Percentiles rank a stretch among this genome's conserved stretches.
Conservation (phyloP, 2,113 vertebrate species). For the Epinephelus lanceolatus region DNA sequence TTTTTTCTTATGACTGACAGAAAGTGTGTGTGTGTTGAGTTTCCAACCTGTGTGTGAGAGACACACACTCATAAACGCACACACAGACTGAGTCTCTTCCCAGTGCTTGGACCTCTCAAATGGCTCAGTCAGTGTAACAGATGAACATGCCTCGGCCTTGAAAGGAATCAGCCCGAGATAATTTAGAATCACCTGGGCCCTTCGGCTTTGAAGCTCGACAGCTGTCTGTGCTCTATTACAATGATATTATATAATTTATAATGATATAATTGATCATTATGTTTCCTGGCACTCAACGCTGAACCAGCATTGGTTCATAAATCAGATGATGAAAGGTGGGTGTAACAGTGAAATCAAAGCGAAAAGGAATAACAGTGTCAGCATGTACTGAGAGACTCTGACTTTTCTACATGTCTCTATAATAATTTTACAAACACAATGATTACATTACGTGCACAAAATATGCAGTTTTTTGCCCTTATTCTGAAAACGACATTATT, state of each 20-base stretch:
- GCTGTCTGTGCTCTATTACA: slow-evolving; percentile 69
- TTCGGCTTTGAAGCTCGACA: slow-evolving; percentile 76
- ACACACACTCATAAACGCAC: too few relatives aligned
- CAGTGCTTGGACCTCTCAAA: slow-evolving; percentile 9
- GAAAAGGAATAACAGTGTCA: slow-evolving; percentile 58
- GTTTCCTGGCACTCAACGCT: slow-evolving; percentile 74
- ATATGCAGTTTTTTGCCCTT: too few relatives aligned
- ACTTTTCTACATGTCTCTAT: slow-evolving; percentile 20
- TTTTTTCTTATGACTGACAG: slow-evolving; percentile 47
- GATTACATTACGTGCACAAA: too few relatives aligned
- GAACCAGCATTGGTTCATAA: slow-evolving; percentile 64
- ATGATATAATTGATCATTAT: slow-evolving; percentile 79
- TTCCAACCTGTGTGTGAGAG: too few relatives aligned
- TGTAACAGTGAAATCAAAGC: slow-evolving; percentile 66
- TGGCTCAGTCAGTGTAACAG: slow-evolving; percentile 55
- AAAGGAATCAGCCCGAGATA: slow-evolving; percentile 67
- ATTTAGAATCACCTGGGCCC: slow-evolving; percentile 73
- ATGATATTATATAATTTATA: slow-evolving; percentile 75
- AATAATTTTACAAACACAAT: slow-evolving; percentile 40
- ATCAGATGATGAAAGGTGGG: slow-evolving; percentile 74
- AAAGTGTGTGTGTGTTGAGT: background rate
- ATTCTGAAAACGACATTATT: too few relatives aligned
- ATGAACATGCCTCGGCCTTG: slow-evolving; percentile 61
- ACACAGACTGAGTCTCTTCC: slow-evolving; percentile 16
- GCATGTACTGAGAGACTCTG: slow-evolving; percentile 15